Base-by-base conservation (phyloP, 2,888 invertebrate species). In the Hedychridium roseum region DNA sequence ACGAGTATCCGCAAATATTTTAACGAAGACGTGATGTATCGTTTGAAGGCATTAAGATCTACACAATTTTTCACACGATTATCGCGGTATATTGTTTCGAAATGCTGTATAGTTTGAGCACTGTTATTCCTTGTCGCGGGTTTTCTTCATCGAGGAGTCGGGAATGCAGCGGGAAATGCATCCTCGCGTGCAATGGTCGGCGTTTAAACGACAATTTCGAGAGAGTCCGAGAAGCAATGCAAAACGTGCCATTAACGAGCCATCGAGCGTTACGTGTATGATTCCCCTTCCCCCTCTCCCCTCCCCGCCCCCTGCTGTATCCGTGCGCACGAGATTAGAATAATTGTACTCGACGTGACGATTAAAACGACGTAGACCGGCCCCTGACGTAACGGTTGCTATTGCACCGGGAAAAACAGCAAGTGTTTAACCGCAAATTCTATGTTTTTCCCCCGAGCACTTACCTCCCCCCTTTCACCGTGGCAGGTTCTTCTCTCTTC, bases 271-370 rank as follows among this genome's bases (percentile, higher is more conserved):
- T 41, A 43, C 15, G 34, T 27, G 31, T 20, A 30, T n/a, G n/a
- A n/a, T n/a, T n/a, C n/a, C n/a, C n/a, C n/a, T n/a, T n/a, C n/a
- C n/a, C n/a, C n/a, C n/a, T n/a, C n/a, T n/a, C n/a, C n/a, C n/a
- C n/a, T n/a, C n/a, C n/a, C n/a, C n/a, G n/a, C n/a, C n/a, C n/a
- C n/a, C n/a, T n/a, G n/a, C n/a, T n/a, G n/a, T 30, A 27, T 34
- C 31, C 18, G 16, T 30, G 17, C 12, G 17, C 11, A 28, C 44
- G 43, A 18, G 23, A 50, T 44, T 15, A 14, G 23, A 38, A 49
- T 45, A 59, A 58, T 59, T 43, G 42, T 17, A 34, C 35, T 40
- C 32, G 48, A 47, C 30, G 46, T 51, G 49, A 45, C 37, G 54
- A 52, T 54, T 60, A 52, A 45, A 42, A 6, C 18, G 32, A 26